Evolutionary conservation across 2,888 invertebrate species (phyloP).

Genomic region (Polymixis flavicincta): DNA sequence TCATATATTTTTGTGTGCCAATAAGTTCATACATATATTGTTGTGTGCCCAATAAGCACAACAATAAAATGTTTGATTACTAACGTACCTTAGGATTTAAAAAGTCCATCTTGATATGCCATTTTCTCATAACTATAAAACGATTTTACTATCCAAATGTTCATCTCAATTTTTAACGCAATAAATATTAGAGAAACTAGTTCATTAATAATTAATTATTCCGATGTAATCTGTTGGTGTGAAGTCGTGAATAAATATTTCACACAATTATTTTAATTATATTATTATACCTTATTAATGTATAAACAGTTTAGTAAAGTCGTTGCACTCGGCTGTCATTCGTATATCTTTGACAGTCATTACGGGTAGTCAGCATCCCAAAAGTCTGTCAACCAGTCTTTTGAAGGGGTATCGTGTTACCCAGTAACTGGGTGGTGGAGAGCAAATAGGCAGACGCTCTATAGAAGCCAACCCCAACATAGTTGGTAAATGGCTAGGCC

Average conservation of each 20-base stretch:
- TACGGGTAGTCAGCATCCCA: too few relatives aligned
- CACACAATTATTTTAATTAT: conserved; percentile 10
- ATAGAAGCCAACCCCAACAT: too few relatives aligned
- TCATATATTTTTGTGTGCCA: too few relatives aligned
- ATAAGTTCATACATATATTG: neutral
- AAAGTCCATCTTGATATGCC: conserved; percentile 14
- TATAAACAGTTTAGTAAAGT: neutral
- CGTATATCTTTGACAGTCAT: too few relatives aligned
- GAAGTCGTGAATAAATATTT: conserved; percentile 48
- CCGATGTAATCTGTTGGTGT: conserved; percentile 35
- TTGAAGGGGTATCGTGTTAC: too few relatives aligned
- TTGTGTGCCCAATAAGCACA: neutral
- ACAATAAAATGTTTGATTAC: neutral
- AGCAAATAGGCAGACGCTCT: too few relatives aligned
- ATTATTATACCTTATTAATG: neutral
- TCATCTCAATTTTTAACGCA: conserved; percentile 12
- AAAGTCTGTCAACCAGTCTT: too few relatives aligned
- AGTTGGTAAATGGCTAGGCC: too few relatives aligned
- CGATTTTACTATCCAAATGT: conserved; percentile 6
- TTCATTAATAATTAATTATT: conserved; percentile 21
- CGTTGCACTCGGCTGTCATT: too few relatives aligned
- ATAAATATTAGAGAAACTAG: conserved; percentile 27
- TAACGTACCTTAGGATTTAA: neutral
- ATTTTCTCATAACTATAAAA: conserved; percentile 17
- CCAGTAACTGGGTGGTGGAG: too few relatives aligned